A percentile compares a stretch with the other conserved stretches of the same genome.
Evolutionary conservation across 2,797 vertebrate genomes (phyloP).

Genomic region (Acrocephalus scirpaceus): DNA sequence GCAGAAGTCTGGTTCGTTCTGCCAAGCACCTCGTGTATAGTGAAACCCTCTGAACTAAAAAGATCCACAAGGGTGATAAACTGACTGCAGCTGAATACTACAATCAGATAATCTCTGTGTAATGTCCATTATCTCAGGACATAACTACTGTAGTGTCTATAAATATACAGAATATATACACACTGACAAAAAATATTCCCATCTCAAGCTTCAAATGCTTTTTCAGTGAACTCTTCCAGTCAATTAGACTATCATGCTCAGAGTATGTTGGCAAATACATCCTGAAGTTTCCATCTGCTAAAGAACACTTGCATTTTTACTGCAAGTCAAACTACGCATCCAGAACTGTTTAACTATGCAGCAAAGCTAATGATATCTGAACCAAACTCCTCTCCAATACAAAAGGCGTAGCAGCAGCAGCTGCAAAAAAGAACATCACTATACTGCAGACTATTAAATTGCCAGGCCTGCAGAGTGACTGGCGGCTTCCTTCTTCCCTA

Average conservation of each 20-base stretch:
- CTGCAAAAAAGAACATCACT: conserved; percentile 84
- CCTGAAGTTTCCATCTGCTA: not conserved
- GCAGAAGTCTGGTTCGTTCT: not conserved
- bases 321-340: not conserved
- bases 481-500: conserved; percentile 79
- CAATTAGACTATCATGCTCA: not conserved
- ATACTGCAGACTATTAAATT: conserved; percentile 78
- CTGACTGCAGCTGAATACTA: not conserved
- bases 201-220: not conserved
- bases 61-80: not conserved
- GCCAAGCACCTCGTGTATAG: not conserved
- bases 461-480: conserved; percentile 77
- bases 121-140: not conserved
- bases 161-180: not conserved
- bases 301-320: not conserved
- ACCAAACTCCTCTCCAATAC: conserved; percentile 73
- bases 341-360: conserved; percentile 11
- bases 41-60: not conserved
- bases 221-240: not conserved
- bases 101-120: not conserved
- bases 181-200: not conserved
- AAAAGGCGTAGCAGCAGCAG: conserved; percentile 82
- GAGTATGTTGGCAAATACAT: not conserved
- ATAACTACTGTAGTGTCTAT: not conserved
- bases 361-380: conserved; percentile 45